phyloP scores from a whole-genome alignment of 2,797 vertebrate species.

The Serranus cabrilla region DNA sequence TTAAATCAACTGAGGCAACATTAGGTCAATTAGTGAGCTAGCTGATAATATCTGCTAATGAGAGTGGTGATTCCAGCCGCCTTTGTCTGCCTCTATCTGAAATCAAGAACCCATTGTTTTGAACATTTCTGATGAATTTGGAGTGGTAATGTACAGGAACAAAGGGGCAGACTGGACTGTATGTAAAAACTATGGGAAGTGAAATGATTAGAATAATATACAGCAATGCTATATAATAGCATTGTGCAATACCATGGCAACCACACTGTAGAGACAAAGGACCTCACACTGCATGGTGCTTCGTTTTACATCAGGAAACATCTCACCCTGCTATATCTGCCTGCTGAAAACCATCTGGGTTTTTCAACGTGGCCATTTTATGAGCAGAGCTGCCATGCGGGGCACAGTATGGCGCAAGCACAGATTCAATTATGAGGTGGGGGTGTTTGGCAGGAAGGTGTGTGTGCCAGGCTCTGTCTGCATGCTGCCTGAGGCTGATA shows the following conservation, averaged over 20 bases:
- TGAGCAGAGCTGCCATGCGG: conserved; percentile 60
- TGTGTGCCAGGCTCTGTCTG: conserved; percentile 52
- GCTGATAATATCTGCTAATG: neutral
- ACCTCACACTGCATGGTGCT: conserved; percentile 27
- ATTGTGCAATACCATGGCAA: conserved; percentile 21
- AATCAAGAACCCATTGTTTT: neutral
- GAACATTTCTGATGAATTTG: neutral
- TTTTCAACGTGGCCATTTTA: conserved; percentile 64
- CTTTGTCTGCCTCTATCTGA: neutral
- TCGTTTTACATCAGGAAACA: conserved; percentile 59
- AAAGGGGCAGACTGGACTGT: neutral
- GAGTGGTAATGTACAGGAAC: neutral
- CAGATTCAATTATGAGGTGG: conserved; percentile 78
- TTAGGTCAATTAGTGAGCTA: neutral
- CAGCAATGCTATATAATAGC: neutral
- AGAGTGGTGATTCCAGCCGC: neutral
- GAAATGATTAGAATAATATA: neutral
- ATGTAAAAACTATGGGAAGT: neutral
- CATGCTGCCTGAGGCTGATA: conserved; percentile 62
- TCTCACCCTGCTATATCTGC: conserved; percentile 41
- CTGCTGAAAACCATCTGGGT: conserved; percentile 69
- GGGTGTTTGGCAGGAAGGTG: conserved; percentile 57
- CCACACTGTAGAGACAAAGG: conserved; percentile 17
- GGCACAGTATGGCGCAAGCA: conserved; percentile 61
- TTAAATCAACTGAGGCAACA: neutral